Conservation (phyloP, 2,888 invertebrate genomes). For the Hartigia nigra region DNA sequence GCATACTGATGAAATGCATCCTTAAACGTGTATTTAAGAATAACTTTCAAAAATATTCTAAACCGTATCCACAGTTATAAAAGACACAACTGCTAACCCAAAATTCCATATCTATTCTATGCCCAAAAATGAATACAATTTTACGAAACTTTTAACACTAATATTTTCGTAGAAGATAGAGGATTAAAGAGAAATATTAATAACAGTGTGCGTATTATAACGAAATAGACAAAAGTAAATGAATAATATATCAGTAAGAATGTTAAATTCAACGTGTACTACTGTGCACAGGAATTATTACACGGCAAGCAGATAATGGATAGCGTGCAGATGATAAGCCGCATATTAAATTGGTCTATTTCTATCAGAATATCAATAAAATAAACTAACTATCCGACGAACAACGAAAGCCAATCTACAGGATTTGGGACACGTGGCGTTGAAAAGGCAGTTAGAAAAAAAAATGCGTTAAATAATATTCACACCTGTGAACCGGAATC, state of each 20-base stretch:
- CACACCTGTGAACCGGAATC: not conserved
- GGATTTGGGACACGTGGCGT: not conserved
- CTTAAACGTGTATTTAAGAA: not conserved
- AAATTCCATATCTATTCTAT: not conserved
- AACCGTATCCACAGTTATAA: not conserved
- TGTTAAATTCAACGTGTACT: not conserved
- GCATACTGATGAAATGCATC: not conserved
- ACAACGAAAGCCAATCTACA: not conserved
- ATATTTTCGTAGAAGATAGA: not conserved
- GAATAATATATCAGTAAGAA: not conserved
- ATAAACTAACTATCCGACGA: not conserved
- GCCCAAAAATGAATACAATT: not conserved
- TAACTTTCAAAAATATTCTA: not conserved
- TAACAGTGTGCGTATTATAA: not conserved
- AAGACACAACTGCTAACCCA: not conserved
- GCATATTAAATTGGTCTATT: not conserved
- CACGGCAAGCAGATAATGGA: not conserved
- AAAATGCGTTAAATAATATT: not conserved
- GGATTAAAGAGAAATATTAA: not conserved
- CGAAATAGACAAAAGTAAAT: not conserved
- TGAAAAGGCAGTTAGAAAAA: not conserved
- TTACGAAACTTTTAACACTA: not conserved
- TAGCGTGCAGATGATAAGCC: not conserved
- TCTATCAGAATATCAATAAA: not conserved
- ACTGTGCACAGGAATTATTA: not conserved